A percentile compares a stretch with the other conserved stretches of the same genome.
Conservation (phyloP, 2,888 invertebrate genomes). For the Cephalotes varians region DNA sequence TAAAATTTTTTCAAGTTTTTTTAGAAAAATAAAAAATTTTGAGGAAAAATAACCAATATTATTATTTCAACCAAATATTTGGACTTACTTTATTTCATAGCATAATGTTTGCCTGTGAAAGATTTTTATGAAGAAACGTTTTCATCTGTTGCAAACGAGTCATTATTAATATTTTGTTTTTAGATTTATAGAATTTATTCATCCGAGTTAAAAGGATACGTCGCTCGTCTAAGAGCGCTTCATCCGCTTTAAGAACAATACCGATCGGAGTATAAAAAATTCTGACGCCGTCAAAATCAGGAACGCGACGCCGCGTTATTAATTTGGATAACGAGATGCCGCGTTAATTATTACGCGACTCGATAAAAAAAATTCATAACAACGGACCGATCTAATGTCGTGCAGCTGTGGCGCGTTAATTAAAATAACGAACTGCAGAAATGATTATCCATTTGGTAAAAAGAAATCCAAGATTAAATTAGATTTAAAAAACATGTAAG, state of each 20-base stretch:
- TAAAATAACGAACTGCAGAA: conserved; percentile 54
- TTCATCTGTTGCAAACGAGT: background rate
- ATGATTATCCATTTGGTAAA: conserved; percentile 57
- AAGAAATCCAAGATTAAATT: background rate
- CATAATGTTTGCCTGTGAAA: background rate
- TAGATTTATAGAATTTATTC: conserved; percentile 27
- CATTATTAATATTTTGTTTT: conserved; percentile 34
- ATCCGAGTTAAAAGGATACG: background rate
- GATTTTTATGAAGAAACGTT: background rate
- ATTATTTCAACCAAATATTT: background rate
- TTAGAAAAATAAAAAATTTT: background rate
- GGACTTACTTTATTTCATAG: background rate
- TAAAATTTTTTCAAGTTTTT: background rate
- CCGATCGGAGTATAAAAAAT: conserved; percentile 26
- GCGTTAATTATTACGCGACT: conserved; percentile 45
- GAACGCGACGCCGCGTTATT: conserved; percentile 37
- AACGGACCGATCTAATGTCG: conserved; percentile 35
- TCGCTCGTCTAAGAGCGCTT: conserved; percentile 6
- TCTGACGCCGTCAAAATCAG: conserved; percentile 42
- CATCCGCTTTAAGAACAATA: conserved; percentile 37
- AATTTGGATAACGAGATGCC: conserved; percentile 49
- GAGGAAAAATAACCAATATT: background rate
- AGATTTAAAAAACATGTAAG: background rate
- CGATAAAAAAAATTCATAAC: conserved; percentile 40
- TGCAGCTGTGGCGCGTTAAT: conserved; percentile 55